These are phyloP conservation scores for Amiota communis DNA, from an alignment of 2,888 invertebrate species.

Conservation along the genomic window DNA sequence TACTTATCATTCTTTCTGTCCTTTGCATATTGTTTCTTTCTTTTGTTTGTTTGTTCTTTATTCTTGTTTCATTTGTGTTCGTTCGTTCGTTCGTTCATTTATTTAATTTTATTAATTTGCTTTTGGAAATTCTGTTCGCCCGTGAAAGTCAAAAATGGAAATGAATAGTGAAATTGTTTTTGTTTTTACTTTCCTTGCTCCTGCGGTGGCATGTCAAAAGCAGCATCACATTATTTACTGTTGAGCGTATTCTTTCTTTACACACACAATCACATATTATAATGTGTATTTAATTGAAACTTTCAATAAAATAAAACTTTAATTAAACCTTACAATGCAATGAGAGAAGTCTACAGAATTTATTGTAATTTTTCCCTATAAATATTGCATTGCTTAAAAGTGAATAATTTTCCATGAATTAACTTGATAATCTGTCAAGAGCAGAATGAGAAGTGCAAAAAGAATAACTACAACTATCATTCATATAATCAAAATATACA, in stretches of 20 bases:
- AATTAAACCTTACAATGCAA: background rate
- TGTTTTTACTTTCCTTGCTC: background rate
- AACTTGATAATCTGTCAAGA: too few relatives aligned
- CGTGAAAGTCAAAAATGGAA: constrained; percentile 14
- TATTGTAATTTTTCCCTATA: too few relatives aligned
- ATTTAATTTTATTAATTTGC: constrained; percentile 24
- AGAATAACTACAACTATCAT: too few relatives aligned
- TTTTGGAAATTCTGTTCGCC: background rate
- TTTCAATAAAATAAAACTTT: background rate
- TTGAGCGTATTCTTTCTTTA: background rate
- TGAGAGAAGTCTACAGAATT: too few relatives aligned
- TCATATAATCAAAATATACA: too few relatives aligned
- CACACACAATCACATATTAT: background rate
- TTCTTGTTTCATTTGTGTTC: background rate
- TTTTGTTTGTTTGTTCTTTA: background rate
- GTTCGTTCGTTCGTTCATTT: background rate
- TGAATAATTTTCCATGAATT: too few relatives aligned
- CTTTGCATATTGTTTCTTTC: background rate
- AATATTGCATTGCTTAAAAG: too few relatives aligned
- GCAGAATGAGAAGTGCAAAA: too few relatives aligned
- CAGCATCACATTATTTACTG: constrained; percentile 14
- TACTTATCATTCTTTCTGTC: background rate
- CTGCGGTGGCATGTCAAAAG: constrained; percentile 6
- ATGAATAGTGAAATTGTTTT: constrained; percentile 10
- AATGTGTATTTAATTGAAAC: constrained; percentile 12